Base-by-base conservation (phyloP, 2,113 vertebrate genomes). In the Alexandromys fortis region DNA sequence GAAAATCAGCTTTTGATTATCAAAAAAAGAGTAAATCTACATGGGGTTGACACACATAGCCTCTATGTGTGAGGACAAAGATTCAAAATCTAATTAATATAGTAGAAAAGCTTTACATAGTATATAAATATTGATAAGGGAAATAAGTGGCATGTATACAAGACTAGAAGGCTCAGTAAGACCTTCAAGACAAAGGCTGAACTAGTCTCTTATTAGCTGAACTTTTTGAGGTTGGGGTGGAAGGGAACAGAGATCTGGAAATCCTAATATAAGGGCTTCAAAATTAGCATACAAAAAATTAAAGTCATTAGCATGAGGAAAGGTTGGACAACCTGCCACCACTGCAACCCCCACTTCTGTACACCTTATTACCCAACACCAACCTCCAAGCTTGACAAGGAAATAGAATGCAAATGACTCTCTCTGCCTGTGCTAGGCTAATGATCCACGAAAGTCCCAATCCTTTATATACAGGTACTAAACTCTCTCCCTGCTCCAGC, bases 101-200 rank as follows among this genome's bases (percentile, higher is more conserved):
- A 52, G 4, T 16, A 52, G 75, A 79, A 52, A 79, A n/a, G 52
- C 0, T 2, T 55, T 83, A 24, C 28, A 38, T 33, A 90, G n/a
- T 45, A 35, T 95, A 92, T 73, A 96, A 91, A 78, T 73, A 77
- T 68, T 79, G 38, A 87, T 67, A 91, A 87, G 63, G 28, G 83
- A 82, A 94, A 79, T 85, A 26, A 92, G 4, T 79, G 21, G 2
- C 42, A 90, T 17, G 2, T 73, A 38, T 88, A 49, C 67, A 88
- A 88, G 14, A 86, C 58, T 70, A 72, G 52, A 81, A 68, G 28
- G 61, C 30, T 72, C 61, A 38, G 49, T 91, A 14, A 86, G 19
- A 89, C 9, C 33, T 22, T 70, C 73, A 67, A 91, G 67, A 83
- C 38, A 94, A 87, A 95, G 49, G 0, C 14, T 86, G 33, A 61